These are phyloP conservation scores for Cerceris rybyensis DNA, from an alignment of 2,888 invertebrate genomes.

Conservation along the genomic window DNA sequence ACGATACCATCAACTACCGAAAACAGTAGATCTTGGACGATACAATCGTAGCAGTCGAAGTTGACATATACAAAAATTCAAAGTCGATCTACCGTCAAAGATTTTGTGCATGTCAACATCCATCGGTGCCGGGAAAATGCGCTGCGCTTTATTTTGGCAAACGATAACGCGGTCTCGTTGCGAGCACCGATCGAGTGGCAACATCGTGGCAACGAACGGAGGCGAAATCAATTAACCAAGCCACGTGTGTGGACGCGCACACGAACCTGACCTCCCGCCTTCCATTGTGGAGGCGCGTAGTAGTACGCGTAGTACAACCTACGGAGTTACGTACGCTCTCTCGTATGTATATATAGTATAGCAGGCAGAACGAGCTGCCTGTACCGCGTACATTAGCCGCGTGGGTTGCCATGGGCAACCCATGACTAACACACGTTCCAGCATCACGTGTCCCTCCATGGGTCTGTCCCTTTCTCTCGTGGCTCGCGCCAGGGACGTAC, in stretches of 20 bases:
- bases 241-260: constrained; percentile 56
- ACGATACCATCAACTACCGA: too few relatives aligned
- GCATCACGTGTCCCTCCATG: constrained; percentile 62
- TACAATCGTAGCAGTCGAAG: too few relatives aligned
- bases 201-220: constrained; percentile 67
- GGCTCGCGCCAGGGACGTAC: constrained; percentile 45
- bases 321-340: constrained; percentile 40
- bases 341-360: constrained; percentile 29
- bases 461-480: constrained; percentile 48
- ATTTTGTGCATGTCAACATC: constrained; percentile 7
- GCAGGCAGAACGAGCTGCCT: constrained; percentile 58
- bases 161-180: constrained; percentile 60
- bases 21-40: too few relatives aligned
- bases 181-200: constrained; percentile 65
- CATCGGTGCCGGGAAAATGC: constrained; percentile 28
- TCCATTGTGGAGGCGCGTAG: constrained; percentile 44
- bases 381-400: constrained; percentile 67
- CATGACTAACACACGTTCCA: constrained; percentile 72
- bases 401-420: constrained; percentile 79
- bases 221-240: constrained; percentile 78
- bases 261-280: constrained; percentile 53
- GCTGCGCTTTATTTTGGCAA: constrained; percentile 25
- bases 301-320: constrained; percentile 50
- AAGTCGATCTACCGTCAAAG: too few relatives aligned
- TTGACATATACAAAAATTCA: too few relatives aligned